Evolutionary conservation across 2,797 vertebrate species (phyloP).

Genomic region (Buphagus erythrorhynchus): DNA sequence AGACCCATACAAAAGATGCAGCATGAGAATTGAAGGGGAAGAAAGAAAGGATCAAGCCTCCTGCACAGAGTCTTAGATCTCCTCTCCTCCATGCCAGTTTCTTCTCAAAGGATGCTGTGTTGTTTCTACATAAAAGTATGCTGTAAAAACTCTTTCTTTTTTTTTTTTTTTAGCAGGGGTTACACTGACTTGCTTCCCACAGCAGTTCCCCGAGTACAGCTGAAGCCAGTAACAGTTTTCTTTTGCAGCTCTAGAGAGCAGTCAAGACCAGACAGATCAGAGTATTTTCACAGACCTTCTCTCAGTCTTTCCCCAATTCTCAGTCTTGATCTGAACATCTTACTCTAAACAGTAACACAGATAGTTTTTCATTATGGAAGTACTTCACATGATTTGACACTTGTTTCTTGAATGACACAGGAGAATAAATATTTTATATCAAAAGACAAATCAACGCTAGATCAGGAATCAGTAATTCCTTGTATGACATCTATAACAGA

Average conservation of each 20-base stretch:
- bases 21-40: neutral
- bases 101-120: neutral
- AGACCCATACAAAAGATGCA: neutral
- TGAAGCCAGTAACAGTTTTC: neutral
- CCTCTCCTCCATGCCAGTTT: neutral
- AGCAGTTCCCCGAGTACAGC: neutral
- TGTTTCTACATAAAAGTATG: neutral
- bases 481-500: neutral
- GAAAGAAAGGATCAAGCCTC: neutral
- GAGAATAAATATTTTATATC: neutral
- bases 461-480: neutral
- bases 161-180: neutral
- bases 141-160: neutral
- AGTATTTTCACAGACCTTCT: neutral
- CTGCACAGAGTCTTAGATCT: neutral
- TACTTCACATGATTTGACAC: neutral
- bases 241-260: neutral
- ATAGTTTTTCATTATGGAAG: neutral
- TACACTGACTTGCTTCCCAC: neutral
- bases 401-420: neutral
- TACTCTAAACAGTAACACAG: neutral
- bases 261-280: neutral
- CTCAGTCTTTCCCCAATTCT: neutral
- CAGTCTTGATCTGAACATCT: neutral
- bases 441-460: neutral